A percentile compares a stretch with the other conserved stretches of the same genome.
phyloP scores from a whole-genome alignment of 2,797 vertebrate species.

The Darevskia nairensis region DNA sequence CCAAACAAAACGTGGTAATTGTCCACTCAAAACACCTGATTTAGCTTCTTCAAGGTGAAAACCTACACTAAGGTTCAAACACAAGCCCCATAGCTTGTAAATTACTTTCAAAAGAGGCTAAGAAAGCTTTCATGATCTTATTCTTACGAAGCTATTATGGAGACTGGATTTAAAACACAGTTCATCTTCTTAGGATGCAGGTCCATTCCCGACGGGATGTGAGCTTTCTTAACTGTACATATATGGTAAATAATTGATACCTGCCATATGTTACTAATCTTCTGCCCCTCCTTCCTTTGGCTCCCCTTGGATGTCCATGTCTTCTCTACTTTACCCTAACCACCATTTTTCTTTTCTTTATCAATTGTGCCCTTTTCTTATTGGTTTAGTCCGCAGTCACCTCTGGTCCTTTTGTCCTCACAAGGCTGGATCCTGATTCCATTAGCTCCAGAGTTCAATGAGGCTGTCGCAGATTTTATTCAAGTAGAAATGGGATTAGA shows the following conservation, averaged over 20 bases:
- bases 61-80: no score
- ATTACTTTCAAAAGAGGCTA: no score
- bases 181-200: conserved; percentile 71
- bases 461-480: background rate
- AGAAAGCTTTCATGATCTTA: no score
- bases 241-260: conserved; percentile 80
- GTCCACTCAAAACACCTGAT: no score
- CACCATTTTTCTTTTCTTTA: background rate
- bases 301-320: background rate
- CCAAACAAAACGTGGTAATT: no score
- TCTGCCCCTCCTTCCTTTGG: conserved; percentile 43
- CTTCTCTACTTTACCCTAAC: background rate
- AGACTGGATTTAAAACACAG: no score
- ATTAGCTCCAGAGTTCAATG: conserved; percentile 7
- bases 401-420: conserved; percentile 3
- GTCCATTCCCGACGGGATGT: conserved; percentile 67
- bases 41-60: no score
- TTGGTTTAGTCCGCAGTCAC: background rate
- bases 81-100: no score
- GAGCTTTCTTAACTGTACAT: conserved; percentile 71
- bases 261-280: conserved; percentile 72
- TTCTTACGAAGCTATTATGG: no score
- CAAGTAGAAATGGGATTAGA: conserved; percentile 1
- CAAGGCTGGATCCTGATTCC: background rate
- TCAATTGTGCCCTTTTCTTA: background rate